Evolutionary conservation across 2,113 vertebrate species (phyloP).

Genomic region (Crotalus helleri): DNA sequence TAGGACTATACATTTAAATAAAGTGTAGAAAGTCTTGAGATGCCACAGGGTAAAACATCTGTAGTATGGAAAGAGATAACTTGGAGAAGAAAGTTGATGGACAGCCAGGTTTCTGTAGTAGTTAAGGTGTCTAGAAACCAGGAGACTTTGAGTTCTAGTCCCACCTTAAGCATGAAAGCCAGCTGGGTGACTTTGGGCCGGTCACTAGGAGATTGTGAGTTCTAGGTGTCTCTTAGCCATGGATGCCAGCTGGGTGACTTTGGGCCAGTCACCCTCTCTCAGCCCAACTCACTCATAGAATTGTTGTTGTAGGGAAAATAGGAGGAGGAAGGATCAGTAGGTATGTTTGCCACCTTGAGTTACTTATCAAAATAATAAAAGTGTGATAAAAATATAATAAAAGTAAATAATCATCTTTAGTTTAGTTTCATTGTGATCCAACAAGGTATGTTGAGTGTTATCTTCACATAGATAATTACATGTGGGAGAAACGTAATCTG

Average conservation of each 20-base stretch:
- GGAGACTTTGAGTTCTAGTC: neutral
- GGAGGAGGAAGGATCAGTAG: no score
- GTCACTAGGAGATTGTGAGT: neutral
- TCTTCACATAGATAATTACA: neutral
- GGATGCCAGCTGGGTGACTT: neutral
- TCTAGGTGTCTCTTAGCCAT: neutral
- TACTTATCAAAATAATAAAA: neutral
- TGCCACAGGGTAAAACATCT: neutral
- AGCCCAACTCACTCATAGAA: neutral
- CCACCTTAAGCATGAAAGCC: neutral
- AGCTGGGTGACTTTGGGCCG: neutral
- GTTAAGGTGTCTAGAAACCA: neutral
- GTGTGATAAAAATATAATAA: neutral
- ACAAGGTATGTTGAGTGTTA: neutral
- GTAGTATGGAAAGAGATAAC: neutral
- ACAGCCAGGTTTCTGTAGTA: neutral
- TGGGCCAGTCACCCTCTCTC: neutral
- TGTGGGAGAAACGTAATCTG: neutral
- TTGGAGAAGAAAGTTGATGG: neutral
- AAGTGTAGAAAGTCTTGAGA: neutral
- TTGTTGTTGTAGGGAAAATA: neutral
- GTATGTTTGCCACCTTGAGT: neutral
- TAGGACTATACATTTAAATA: neutral
- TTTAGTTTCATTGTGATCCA: neutral
- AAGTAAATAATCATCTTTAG: neutral